These are phyloP conservation scores for Melospiza georgiana DNA, from an alignment of 2,113 vertebrate species.

Conservation along the genomic window DNA sequence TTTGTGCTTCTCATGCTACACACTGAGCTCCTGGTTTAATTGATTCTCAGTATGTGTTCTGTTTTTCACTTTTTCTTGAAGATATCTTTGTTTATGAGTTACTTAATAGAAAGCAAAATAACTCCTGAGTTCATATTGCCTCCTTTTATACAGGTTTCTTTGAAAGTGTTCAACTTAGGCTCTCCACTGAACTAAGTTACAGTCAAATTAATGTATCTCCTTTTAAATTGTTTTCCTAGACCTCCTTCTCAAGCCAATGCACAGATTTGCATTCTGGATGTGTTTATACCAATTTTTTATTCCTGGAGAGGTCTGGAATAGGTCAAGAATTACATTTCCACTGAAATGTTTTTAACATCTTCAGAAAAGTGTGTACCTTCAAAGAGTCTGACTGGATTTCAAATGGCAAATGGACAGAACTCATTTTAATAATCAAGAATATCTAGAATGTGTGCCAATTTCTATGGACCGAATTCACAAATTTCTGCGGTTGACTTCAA, in stretches of 20 bases:
- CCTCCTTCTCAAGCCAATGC: not conserved
- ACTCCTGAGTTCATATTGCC: not conserved
- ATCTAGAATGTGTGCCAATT: not conserved
- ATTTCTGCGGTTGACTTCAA: not conserved
- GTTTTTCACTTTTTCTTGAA: not conserved
- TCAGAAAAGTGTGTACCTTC: not conserved
- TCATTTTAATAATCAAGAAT: not conserved
- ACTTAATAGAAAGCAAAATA: not conserved
- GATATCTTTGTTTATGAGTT: not conserved
- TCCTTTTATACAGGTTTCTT: not conserved
- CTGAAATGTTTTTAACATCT: not conserved
- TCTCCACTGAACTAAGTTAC: not conserved
- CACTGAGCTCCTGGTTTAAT: not conserved
- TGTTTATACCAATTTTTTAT: not conserved
- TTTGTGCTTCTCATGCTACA: not conserved
- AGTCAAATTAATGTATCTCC: not conserved
- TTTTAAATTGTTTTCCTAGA: not conserved
- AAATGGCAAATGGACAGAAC: fast-evolving
- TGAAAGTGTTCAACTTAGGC: not conserved
- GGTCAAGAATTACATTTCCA: not conserved
- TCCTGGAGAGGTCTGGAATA: not conserved
- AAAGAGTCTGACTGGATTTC: not conserved
- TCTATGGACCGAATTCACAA: not conserved
- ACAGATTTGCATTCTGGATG: not conserved
- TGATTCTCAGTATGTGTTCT: not conserved